These are phyloP conservation scores for Melanotaenia maccullochi DNA, from an alignment of 2,797 vertebrate genomes.

Conservation along the genomic window DNA sequence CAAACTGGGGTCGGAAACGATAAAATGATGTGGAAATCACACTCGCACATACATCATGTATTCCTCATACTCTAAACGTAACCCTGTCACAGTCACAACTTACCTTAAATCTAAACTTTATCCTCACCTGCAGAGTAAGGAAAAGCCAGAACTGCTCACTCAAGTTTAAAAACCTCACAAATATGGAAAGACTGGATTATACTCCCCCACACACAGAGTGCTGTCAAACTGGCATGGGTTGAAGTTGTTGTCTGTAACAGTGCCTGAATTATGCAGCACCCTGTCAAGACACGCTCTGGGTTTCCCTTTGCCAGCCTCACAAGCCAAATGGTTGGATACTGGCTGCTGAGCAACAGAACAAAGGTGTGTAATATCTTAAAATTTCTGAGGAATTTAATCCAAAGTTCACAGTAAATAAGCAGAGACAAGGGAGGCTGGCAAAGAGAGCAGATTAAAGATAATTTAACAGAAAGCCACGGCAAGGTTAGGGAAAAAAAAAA, in stretches of 20 bases:
- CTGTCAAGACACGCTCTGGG: constrained; percentile 58
- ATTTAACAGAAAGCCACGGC: constrained; percentile 33
- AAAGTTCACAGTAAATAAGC: constrained; percentile 36
- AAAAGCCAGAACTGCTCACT: neutral
- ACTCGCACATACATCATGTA: neutral
- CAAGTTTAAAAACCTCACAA: constrained; percentile 12
- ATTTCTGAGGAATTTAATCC: constrained; percentile 63
- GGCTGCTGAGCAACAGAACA: constrained; percentile 55
- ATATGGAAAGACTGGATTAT: neutral
- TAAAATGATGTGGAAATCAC: constrained; percentile 12
- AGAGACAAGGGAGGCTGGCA: constrained; percentile 20
- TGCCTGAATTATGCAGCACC: constrained; percentile 53
- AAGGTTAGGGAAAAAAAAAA: constrained; percentile 4
- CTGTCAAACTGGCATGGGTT: constrained; percentile 3
- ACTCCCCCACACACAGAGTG: neutral
- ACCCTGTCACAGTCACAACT: constrained; percentile 5
- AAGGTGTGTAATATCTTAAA: constrained; percentile 25
- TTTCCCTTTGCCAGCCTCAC: constrained; percentile 35
- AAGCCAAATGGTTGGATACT: constrained; percentile 35
- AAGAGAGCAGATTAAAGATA: neutral
- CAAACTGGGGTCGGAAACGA: constrained; percentile 18
- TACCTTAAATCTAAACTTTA: neutral
- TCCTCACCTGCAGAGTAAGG: neutral
- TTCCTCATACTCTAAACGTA: constrained; percentile 8
- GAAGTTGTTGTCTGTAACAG: constrained; percentile 47